These are phyloP conservation scores for Tragulus kanchil DNA, from an alignment of 2,113 vertebrate genomes.

Conservation along the genomic window DNA sequence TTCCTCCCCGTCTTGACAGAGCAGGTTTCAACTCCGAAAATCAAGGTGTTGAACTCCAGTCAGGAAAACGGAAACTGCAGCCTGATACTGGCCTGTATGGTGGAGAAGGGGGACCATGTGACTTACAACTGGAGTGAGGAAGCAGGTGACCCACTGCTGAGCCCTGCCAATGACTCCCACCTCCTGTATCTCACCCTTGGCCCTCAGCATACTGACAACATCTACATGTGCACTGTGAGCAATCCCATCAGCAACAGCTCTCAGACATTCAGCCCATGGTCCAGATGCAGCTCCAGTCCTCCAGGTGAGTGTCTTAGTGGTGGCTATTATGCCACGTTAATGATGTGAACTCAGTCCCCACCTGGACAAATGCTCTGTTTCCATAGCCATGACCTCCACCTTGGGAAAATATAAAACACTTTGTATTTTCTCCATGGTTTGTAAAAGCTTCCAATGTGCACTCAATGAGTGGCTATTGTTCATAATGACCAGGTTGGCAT, in stretches of 20 bases:
- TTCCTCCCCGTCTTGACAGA: conserved; percentile 75
- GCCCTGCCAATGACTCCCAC: conserved; percentile 49
- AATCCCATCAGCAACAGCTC: conserved; percentile 72
- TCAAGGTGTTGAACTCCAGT: conserved; percentile 74
- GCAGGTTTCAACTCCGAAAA: conserved; percentile 75
- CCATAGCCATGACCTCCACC: not conserved
- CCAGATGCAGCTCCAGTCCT: not conserved
- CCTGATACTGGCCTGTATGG: conserved; percentile 49
- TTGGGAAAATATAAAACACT: not conserved
- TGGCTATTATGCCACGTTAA: not conserved
- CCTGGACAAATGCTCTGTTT: not conserved
- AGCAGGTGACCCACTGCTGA: rapidly evolving
- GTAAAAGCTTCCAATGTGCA: not conserved
- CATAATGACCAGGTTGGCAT: not conserved
- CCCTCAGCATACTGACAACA: not conserved
- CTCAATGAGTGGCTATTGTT: not conserved
- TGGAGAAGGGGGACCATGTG: conserved; percentile 67
- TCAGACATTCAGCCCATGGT: not conserved
- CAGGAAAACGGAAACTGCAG: conserved; percentile 64
- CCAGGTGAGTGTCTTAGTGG: conserved; percentile 52
- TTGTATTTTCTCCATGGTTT: not conserved
- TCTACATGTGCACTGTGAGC: conserved; percentile 66
- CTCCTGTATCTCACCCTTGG: conserved; percentile 51
- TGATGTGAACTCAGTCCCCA: not conserved
- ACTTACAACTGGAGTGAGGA: conserved; percentile 63